These are phyloP conservation scores for Paramuricea clavata DNA, from an alignment of 92 coral and sea anemone genomes.

Conservation along the genomic window DNA sequence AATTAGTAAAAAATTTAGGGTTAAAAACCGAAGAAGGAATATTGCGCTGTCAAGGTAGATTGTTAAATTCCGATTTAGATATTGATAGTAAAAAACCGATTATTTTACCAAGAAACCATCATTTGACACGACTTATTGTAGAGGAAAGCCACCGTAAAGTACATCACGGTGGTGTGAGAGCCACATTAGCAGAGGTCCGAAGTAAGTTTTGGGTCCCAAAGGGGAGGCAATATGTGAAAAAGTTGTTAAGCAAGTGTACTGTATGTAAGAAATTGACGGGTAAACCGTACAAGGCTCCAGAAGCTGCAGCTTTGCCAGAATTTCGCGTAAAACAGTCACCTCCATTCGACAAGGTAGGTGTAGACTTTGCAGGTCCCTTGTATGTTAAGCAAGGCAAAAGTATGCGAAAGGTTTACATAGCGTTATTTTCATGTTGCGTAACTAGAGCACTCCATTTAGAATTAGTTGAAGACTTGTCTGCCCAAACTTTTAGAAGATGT, in stretches of 20 bases:
- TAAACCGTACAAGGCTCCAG: background rate
- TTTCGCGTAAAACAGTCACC: background rate
- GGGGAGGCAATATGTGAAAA: slow-evolving; percentile 11
- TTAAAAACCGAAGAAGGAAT: background rate
- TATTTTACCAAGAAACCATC: slow-evolving; percentile 17
- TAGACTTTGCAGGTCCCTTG: slow-evolving; percentile 19
- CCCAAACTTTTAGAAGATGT: background rate
- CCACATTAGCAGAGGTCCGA: slow-evolving; percentile 6
- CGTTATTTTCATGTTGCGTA: slow-evolving; percentile 5
- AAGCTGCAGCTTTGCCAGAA: background rate
- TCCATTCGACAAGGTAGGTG: background rate
- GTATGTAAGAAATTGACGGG: background rate
- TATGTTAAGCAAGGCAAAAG: background rate
- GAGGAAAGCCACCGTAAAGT: background rate
- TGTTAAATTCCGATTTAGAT: slow-evolving; percentile 33
- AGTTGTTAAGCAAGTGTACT: background rate
- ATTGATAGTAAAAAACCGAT: slow-evolving; percentile 29
- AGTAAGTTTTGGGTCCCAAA: slow-evolving; percentile 19
- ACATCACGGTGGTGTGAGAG: slow-evolving; percentile 3
- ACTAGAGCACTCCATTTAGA: slow-evolving; percentile 9
- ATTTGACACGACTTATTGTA: background rate
- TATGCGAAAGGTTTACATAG: slow-evolving; percentile 13
- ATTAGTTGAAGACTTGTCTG: background rate
- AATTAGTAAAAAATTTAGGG: slow-evolving; percentile 29
- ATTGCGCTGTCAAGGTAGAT: slow-evolving; percentile 29